phyloP scores from a whole-genome alignment of 92 coral and sea anemone genomes.

The Parazoanthus darwini region DNA sequence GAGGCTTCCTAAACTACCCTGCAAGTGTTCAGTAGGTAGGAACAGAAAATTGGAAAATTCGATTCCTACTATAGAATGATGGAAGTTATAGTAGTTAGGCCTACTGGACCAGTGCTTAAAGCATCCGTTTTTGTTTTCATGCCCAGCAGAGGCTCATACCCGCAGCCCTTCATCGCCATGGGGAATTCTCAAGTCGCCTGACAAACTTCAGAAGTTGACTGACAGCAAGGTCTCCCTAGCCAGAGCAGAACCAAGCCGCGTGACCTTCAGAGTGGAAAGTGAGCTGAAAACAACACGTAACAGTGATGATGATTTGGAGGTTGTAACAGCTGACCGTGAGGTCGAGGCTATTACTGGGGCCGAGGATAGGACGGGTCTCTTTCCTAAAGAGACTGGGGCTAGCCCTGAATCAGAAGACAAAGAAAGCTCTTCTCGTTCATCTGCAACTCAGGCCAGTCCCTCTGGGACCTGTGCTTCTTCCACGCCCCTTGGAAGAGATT shows the following conservation, averaged over 20 bases:
- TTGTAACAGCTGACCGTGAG: slow-evolving; percentile 72
- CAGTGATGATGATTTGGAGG: slow-evolving; percentile 48
- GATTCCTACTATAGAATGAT: too few species aligned
- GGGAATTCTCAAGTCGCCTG: slow-evolving; percentile 79
- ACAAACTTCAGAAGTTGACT: slow-evolving; percentile 43
- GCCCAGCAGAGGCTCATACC: slow-evolving; percentile 7
- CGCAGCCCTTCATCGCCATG: slow-evolving; percentile 32
- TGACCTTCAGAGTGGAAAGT: slow-evolving; percentile 68
- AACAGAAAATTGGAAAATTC: too few species aligned
- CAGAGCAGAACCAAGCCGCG: slow-evolving; percentile 59
- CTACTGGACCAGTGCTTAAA: neutral
- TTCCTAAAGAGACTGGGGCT: slow-evolving; percentile 1
- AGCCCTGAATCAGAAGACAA: slow-evolving; percentile 3
- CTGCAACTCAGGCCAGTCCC: slow-evolving; percentile 38
- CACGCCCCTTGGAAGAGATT: slow-evolving; percentile 83
- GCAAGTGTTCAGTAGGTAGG: neutral
- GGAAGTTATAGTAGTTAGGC: neutral
- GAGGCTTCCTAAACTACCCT: too few species aligned
- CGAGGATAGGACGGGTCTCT: slow-evolving; percentile 16
- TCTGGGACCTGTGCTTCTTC: slow-evolving; percentile 15
- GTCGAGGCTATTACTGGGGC: slow-evolving; percentile 68
- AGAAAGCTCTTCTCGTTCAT: slow-evolving; percentile 15
- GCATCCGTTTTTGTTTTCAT: neutral
- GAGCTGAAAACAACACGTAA: slow-evolving; percentile 40
- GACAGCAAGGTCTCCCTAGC: neutral